phyloP scores from a whole-genome alignment of 2,113 vertebrate species.

The Saccopteryx leptura region DNA sequence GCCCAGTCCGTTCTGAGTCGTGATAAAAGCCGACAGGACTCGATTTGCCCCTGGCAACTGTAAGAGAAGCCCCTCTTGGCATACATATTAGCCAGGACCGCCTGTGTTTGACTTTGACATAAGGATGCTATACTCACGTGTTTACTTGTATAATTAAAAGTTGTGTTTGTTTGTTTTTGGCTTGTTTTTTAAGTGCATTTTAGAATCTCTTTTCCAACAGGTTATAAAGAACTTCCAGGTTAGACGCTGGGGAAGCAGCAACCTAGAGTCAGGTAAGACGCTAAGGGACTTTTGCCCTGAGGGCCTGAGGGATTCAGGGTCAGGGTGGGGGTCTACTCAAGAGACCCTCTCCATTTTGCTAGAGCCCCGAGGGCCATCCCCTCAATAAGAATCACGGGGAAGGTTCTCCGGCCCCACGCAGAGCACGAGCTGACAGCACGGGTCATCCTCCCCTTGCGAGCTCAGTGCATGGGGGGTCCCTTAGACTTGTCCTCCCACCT shows the following conservation, averaged over 20 bases:
- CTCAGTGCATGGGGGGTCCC: not conserved
- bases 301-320: not conserved
- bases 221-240: not conserved
- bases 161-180: not conserved
- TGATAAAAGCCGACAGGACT: not conserved
- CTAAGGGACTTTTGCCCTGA: not conserved
- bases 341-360: not conserved
- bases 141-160: not conserved
- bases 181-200: not conserved
- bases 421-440: not conserved
- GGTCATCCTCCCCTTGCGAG: not conserved
- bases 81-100: too few relatives aligned
- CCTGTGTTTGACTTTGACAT: not conserved
- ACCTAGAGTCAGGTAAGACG: too few relatives aligned
- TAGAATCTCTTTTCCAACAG: not conserved
- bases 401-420: not conserved
- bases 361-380: not conserved
- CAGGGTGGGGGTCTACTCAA: not conserved
- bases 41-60: not conserved
- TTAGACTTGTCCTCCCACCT: not conserved
- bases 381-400: not conserved
- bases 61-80: not conserved
- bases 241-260: not conserved
- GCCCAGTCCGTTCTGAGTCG: not conserved
- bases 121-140: not conserved